These are phyloP conservation scores for Sanderia malayensis DNA, from an alignment of 30 jellyfish, hydroid and myxozoan genomes.

Conservation along the genomic window DNA sequence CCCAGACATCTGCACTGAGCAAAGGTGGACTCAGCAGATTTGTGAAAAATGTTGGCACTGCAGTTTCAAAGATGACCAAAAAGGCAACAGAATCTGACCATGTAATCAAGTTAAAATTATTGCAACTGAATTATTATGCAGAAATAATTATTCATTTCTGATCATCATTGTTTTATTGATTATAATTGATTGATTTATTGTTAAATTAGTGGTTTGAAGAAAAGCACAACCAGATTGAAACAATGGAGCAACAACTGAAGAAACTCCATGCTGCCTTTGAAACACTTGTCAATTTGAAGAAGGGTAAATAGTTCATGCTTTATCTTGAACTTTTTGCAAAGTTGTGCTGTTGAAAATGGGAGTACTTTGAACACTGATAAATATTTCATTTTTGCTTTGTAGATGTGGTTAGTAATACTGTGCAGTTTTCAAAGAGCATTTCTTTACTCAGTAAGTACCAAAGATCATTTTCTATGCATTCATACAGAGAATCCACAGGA, in stretches of 20 bases:
- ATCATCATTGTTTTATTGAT: background rate
- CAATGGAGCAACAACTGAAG: constrained; percentile 74
- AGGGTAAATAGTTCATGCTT: too few species aligned
- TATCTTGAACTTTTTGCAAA: too few species aligned
- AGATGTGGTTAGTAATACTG: constrained; percentile 77
- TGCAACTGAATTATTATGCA: background rate
- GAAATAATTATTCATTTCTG: background rate
- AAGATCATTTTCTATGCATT: too few species aligned
- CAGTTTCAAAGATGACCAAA: constrained; percentile 88
- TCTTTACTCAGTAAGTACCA: constrained; percentile 89
- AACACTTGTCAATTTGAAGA: constrained; percentile 56
- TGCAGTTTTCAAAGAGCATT: constrained; percentile 81
- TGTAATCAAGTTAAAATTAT: constrained; percentile 17
- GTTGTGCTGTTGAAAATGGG: too few species aligned
- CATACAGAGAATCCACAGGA: too few species aligned
- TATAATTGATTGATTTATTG: background rate
- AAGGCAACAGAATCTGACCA: constrained; percentile 72
- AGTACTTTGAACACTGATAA: too few species aligned
- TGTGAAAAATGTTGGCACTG: constrained; percentile 88
- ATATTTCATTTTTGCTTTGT: constrained; percentile 13
- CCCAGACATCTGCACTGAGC: constrained; percentile 91
- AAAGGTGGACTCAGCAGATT: constrained; percentile 88
- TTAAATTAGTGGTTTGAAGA: constrained; percentile 86
- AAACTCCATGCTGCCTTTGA: constrained; percentile 83
- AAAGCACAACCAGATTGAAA: constrained; percentile 83